Base-by-base conservation (phyloP, 2,797 vertebrate species). In the Rhyacichthys aspro region DNA sequence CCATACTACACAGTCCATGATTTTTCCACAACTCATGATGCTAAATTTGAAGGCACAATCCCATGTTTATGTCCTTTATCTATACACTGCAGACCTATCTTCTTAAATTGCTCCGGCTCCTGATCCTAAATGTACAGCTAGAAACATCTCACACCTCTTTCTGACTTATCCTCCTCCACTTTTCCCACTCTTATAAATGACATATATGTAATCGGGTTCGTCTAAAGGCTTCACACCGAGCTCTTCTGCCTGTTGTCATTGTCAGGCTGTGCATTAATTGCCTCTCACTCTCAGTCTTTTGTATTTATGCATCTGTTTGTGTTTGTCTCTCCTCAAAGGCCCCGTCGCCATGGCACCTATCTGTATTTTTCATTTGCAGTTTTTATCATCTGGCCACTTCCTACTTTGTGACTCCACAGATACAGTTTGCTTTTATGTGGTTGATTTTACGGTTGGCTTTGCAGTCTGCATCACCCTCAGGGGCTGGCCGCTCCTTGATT, bases 281-380 rank as follows among this genome's bases (percentile, higher is more conserved):
- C 63, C 71, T 66, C 87, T 77, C 69, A 7, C 67, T 76, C 63
- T 75, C 61, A 43, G 38, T 63, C 54, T 65, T 55, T 76, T 49
- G n/a, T 36, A 34, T 74, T 62, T 75, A 67, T 11, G 15, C 76
- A 14, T 66, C 72, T 76, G 83, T 50, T 36, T 49, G 10, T 49
- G 1, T 34, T 84, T 81, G 74, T 71, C 72, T 64, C 6, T 54
- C 50, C 74, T 67, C 68, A 61, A 78, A 54, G 39, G 47, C n/a
- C 59, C 34, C 1, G 76, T 87, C 77, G 58, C 83, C 81, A 83
- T 80, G 84, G 82, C 63, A 57, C 76, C 83, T 85, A 90, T 91
- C 84, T 76, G 73, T 39, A 43, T 80, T 83, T 82, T 83, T 74
- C 78, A 71, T 82, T 82, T 63, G 70, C 50, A n/a, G 52, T 69